A percentile compares a stretch with the other conserved stretches of the same genome.
Conservation (phyloP, 1,140 invertebrate species). For the Rhyacophila brunnea region DNA sequence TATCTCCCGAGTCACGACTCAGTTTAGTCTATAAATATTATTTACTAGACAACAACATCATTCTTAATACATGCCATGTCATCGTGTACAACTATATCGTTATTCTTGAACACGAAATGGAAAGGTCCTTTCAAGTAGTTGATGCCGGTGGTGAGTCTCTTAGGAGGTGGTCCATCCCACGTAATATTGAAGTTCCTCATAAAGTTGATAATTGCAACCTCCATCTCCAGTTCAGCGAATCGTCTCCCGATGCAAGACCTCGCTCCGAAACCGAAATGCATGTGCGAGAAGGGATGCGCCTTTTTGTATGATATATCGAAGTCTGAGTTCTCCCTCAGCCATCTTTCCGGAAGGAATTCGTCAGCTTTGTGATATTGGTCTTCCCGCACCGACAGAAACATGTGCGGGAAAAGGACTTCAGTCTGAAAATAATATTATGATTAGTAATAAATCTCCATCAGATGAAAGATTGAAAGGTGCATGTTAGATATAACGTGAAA, state of each 20-base stretch:
- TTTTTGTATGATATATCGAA: constrained; percentile 45
- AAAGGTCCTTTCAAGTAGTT: constrained; percentile 45
- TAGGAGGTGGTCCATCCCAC: constrained; percentile 48
- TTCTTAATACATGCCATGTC: too few species aligned
- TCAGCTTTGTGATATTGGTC: constrained; percentile 52
- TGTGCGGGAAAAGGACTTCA: constrained; percentile 52
- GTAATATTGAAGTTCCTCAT: constrained; percentile 57
- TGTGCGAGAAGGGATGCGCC: constrained; percentile 56
- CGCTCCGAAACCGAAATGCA: constrained; percentile 63
- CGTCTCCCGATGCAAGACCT: constrained; percentile 60
- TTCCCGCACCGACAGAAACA: constrained; percentile 48
- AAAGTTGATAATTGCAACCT: constrained; percentile 62
- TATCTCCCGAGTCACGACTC: too few species aligned
- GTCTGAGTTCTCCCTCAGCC: constrained; percentile 49
- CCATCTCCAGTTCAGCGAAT: constrained; percentile 70
- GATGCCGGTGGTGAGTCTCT: constrained; percentile 36
- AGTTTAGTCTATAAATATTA: too few species aligned
- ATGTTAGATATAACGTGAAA: too few species aligned
- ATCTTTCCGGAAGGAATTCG: constrained; percentile 61
- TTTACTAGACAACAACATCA: too few species aligned
- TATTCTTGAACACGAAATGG: constrained; percentile 45
- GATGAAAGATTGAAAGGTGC: too few species aligned
- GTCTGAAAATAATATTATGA: constrained; percentile 43
- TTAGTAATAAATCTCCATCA: too few species aligned
- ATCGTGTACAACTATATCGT: constrained; percentile 1